A percentile compares a stretch with the other conserved stretches of the same genome.
Conservation (phyloP, 2,797 vertebrate species). For the Orientallactaga sibirica region DNA sequence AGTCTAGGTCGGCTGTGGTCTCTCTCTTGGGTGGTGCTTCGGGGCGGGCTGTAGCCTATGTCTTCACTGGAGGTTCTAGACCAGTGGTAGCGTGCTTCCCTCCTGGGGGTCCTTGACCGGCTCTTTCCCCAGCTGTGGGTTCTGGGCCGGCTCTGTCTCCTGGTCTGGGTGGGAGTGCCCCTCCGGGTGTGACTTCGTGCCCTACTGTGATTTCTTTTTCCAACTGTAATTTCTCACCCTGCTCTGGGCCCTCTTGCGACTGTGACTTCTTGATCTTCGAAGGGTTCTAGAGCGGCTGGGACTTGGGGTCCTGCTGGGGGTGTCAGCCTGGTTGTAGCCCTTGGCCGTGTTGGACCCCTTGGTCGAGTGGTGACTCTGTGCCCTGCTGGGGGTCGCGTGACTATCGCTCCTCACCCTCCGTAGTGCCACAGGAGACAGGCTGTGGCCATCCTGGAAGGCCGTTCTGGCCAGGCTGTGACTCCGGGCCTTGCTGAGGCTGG, state of each 20-base stretch:
- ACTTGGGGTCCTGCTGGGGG: neutral
- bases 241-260: conserved; percentile 13
- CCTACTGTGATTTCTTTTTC: conserved; percentile 45
- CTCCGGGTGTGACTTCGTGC: conserved; percentile 44
- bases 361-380: neutral
- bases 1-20: fast-evolving
- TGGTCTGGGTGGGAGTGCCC: conserved; percentile 39
- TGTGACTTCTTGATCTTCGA: neutral
- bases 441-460: neutral
- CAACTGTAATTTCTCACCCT: conserved; percentile 55
- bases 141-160: neutral
- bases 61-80: neutral
- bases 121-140: neutral
- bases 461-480: conserved; percentile 53
- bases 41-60: neutral
- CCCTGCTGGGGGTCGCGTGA: neutral
- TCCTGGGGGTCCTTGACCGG: neutral
- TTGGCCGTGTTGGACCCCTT: neutral
- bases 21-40: neutral
- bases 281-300: conserved; percentile 5
- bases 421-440: neutral
- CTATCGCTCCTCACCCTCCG: conserved; percentile 53
- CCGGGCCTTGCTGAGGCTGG: neutral
- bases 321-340: neutral
- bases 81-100: neutral